phyloP scores from a whole-genome alignment of 2,888 invertebrate species.

The Phyllotreta cruciferae region DNA sequence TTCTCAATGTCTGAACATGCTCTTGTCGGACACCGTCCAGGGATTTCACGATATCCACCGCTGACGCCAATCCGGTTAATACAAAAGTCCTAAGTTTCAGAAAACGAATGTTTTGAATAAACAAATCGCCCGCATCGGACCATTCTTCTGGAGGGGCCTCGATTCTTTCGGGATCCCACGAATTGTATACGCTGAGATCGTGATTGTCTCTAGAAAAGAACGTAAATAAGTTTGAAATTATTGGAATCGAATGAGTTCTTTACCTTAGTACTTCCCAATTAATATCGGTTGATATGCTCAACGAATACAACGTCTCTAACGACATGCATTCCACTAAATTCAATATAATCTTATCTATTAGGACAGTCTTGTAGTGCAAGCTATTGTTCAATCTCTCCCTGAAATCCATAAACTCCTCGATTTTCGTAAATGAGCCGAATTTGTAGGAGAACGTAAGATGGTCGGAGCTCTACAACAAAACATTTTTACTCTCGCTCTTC shows the following conservation, averaged over 20 bases:
- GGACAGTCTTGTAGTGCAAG: constrained; percentile 74
- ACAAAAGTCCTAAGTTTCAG: constrained; percentile 52
- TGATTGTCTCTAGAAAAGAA: constrained; percentile 71
- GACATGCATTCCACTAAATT: constrained; percentile 68
- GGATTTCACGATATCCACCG: constrained; percentile 52
- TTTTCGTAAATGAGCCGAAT: constrained; percentile 91
- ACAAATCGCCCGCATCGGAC: constrained; percentile 52
- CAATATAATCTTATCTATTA: constrained; percentile 72
- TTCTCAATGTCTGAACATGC: constrained; percentile 47
- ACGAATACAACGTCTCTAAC: constrained; percentile 63
- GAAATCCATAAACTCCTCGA: constrained; percentile 88
- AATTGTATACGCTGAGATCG: constrained; percentile 74
- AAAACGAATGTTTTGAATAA: constrained; percentile 53
- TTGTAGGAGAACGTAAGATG: constrained; percentile 92
- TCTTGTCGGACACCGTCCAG: constrained; percentile 50
- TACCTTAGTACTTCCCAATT: constrained; percentile 65
- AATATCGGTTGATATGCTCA: constrained; percentile 68
- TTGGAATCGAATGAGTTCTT: neutral
- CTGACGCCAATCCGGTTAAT: constrained; percentile 48
- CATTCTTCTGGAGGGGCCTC: constrained; percentile 54
- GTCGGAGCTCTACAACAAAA: constrained; percentile 77
- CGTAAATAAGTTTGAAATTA: neutral
- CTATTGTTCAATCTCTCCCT: constrained; percentile 82
- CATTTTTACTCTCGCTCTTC: neutral
- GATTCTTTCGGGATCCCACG: constrained; percentile 70